Evolutionary conservation across 2,797 vertebrate genomes (phyloP).

Genomic region (Amblyopsis hoosieri): DNA sequence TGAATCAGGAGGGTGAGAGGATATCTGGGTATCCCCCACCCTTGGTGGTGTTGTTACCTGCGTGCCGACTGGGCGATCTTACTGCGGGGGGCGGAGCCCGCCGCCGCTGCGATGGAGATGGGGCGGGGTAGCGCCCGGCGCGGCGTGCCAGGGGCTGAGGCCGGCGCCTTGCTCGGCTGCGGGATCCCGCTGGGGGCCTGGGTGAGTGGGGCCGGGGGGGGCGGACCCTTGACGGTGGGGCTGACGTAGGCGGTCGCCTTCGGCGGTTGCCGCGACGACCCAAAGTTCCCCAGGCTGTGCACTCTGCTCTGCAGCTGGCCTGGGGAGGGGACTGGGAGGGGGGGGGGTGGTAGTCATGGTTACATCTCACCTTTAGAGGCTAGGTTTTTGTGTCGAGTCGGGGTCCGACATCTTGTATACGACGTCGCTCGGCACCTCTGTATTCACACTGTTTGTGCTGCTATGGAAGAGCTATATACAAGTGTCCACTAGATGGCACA

Average conservation of each 20-base stretch:
- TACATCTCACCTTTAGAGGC: no score
- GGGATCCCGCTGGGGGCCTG: constrained; percentile 84
- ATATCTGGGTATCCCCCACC: not conserved
- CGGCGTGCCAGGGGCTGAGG: constrained; percentile 51
- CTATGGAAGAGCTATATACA: no score
- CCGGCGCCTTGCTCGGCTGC: constrained; percentile 77
- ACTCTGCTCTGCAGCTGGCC: constrained; percentile 87
- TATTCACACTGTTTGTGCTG: no score
- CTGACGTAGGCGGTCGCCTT: constrained; percentile 95
- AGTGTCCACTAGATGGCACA: no score
- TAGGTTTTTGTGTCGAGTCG: no score
- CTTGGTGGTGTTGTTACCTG: constrained; percentile 72
- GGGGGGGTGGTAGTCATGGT: not conserved
- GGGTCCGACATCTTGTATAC: no score
- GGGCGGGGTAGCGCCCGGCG: constrained; percentile 89
- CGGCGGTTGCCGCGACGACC: constrained; percentile 81
- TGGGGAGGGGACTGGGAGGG: constrained; percentile 81
- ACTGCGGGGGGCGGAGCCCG: constrained; percentile 82
- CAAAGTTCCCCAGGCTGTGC: constrained; percentile 88
- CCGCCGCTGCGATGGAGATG: constrained; percentile 74
- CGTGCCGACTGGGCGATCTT: constrained; percentile 86
- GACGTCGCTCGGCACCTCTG: no score
- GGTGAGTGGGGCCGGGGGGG: constrained; percentile 67
- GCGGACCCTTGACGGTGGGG: constrained; percentile 86
- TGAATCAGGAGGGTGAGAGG: not conserved